A percentile compares a stretch with the other conserved stretches of the same genome.
Evolutionary conservation across 2,888 invertebrate genomes (phyloP).

Genomic region (Nomada ferruginata): DNA sequence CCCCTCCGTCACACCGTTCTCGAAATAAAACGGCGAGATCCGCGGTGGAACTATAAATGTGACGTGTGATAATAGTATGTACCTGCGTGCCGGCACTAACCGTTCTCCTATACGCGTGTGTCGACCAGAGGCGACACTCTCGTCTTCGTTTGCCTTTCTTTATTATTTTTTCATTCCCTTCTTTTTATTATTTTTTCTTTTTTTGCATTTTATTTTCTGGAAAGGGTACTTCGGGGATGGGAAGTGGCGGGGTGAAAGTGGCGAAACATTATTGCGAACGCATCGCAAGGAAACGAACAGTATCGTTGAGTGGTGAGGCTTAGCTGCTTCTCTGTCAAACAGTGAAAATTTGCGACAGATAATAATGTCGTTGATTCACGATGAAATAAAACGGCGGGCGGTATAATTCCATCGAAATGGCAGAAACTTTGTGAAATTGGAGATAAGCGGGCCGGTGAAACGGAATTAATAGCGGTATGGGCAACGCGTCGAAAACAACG

Average conservation of each 20-base stretch:
- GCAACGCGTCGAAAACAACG: slow-evolving; percentile 38
- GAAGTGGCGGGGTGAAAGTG: background rate
- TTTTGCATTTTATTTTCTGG: background rate
- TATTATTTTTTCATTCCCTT: background rate
- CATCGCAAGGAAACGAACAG: background rate
- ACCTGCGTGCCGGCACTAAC: slow-evolving; percentile 45
- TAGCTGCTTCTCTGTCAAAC: too few relatives aligned
- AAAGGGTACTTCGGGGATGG: background rate
- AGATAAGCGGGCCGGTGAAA: background rate
- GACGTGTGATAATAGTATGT: slow-evolving; percentile 70
- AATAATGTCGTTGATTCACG: background rate
- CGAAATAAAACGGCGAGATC: slow-evolving; percentile 83
- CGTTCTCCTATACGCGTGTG: slow-evolving; percentile 50
- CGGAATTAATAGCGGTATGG: slow-evolving; percentile 32
- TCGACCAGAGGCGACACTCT: slow-evolving; percentile 42
- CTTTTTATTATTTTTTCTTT: too few relatives aligned
- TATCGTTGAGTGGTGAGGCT: background rate
- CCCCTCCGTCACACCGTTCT: slow-evolving; percentile 81
- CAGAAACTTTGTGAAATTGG: slow-evolving; percentile 17
- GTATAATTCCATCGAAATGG: slow-evolving; percentile 42
- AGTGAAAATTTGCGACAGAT: background rate
- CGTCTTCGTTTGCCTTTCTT: slow-evolving; percentile 9
- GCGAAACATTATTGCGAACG: background rate
- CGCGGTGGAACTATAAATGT: slow-evolving; percentile 84
- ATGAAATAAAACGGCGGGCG: background rate